phyloP scores from a whole-genome alignment of 2,797 vertebrate species.

The Hippocampus kuda region DNA sequence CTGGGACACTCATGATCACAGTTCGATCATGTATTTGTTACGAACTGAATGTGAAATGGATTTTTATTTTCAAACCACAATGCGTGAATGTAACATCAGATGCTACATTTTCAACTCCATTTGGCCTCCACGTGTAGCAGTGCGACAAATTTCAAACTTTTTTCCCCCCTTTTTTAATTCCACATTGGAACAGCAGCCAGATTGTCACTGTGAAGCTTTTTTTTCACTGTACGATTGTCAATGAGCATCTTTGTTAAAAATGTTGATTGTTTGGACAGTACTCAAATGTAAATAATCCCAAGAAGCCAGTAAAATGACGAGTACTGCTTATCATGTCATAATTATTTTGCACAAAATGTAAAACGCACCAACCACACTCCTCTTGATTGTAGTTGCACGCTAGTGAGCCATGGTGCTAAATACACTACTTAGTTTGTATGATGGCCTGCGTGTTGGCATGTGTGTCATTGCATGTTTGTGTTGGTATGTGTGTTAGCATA shows the following conservation, averaged over 20 bases:
- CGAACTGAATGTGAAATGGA: not conserved
- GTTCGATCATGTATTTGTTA: not conserved
- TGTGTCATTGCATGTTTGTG: too few relatives aligned
- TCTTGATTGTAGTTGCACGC: slow-evolving; percentile 6
- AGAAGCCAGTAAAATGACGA: slow-evolving; percentile 18
- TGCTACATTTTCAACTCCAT: not conserved
- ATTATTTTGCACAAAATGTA: slow-evolving; percentile 57
- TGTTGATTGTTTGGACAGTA: not conserved
- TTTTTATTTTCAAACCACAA: not conserved
- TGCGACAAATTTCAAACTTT: not conserved
- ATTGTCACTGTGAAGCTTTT: not conserved
- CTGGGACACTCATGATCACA: not conserved
- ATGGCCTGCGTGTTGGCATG: not conserved
- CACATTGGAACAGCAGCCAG: not conserved
- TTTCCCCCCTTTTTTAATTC: not conserved
- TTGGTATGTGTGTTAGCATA: too few relatives aligned
- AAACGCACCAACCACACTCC: slow-evolving; percentile 27
- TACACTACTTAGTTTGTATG: not conserved
- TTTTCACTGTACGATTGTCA: not conserved
- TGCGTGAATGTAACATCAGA: not conserved
- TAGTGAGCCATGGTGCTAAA: not conserved
- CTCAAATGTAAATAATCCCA: slow-evolving; percentile 10
- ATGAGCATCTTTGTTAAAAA: not conserved
- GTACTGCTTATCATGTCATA: slow-evolving; percentile 39
- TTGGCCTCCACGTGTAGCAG: not conserved